Evolutionary conservation across 2,113 vertebrate genomes (phyloP).

Genomic region (Anhinga rufa): DNA sequence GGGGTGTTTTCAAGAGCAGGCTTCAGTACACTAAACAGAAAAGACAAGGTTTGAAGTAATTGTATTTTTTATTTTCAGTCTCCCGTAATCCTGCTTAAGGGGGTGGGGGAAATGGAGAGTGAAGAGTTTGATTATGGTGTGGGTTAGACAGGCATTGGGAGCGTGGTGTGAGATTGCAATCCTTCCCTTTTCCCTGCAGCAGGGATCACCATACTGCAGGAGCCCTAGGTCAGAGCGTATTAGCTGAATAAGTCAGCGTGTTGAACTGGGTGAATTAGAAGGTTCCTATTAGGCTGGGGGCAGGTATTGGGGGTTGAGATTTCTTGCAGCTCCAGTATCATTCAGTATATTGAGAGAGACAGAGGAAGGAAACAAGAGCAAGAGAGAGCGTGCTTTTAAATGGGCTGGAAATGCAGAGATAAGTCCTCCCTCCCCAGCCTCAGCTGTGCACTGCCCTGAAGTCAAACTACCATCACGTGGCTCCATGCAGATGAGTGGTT

Average conservation of each 20-base stretch:
- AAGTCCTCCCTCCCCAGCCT: background rate
- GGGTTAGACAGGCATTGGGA: background rate
- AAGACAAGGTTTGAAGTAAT: background rate
- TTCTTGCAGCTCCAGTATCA: slow-evolving; percentile 17
- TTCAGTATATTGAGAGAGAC: slow-evolving; percentile 5
- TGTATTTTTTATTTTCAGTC: background rate
- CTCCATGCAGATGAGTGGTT: background rate
- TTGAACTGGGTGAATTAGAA: slow-evolving; percentile 55
- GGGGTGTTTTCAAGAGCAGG: background rate
- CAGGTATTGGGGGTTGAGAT: slow-evolving; percentile 20
- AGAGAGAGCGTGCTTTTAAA: background rate
- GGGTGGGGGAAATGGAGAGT: background rate
- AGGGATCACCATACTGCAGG: slow-evolving; percentile 30
- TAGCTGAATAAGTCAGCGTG: slow-evolving; percentile 58
- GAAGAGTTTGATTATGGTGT: background rate
- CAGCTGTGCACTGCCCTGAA: background rate
- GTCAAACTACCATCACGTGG: background rate
- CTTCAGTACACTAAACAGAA: background rate
- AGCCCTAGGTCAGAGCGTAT: background rate
- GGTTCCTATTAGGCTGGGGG: background rate
- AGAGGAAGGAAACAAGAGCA: background rate
- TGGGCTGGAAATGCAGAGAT: background rate
- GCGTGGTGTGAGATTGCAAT: background rate
- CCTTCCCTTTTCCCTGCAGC: background rate
- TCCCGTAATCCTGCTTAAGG: background rate